Evolutionary conservation across 2,797 vertebrate genomes (phyloP).

Genomic region (Linurgus olivaceus): DNA sequence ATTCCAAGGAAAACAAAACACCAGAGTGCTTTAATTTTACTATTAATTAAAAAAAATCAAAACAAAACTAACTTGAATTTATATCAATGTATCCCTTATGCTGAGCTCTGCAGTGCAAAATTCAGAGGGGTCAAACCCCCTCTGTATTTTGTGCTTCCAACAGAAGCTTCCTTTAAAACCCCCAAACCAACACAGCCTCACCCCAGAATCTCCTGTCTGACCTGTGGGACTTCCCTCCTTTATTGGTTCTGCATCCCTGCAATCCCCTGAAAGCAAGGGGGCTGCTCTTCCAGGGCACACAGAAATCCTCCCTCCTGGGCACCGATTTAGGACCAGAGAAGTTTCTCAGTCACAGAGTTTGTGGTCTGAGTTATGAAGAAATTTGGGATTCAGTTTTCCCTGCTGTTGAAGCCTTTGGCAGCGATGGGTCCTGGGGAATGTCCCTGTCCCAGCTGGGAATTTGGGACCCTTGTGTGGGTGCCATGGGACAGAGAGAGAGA

Average conservation of each 20-base stretch:
- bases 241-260: neutral
- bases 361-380: neutral
- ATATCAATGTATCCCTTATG: neutral
- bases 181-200: neutral
- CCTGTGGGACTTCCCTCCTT: neutral
- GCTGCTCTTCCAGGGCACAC: neutral
- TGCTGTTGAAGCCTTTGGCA: neutral
- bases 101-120: neutral
- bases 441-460: neutral
- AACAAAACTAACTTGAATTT: neutral
- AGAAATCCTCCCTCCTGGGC: neutral
- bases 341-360: neutral
- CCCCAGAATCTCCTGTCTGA: neutral
- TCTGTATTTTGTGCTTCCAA: neutral
- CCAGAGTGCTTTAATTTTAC: neutral
- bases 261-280: neutral
- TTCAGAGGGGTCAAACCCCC: neutral
- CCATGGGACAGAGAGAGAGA: neutral
- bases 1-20: neutral
- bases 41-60: neutral
- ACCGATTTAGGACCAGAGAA: neutral
- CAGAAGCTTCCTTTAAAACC: neutral
- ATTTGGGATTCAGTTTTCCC: neutral
- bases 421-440: accelerated
- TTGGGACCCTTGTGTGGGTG: neutral